Base-by-base conservation (phyloP, 64 coral and sea anemone genomes). In the Montipora sp. region DNA sequence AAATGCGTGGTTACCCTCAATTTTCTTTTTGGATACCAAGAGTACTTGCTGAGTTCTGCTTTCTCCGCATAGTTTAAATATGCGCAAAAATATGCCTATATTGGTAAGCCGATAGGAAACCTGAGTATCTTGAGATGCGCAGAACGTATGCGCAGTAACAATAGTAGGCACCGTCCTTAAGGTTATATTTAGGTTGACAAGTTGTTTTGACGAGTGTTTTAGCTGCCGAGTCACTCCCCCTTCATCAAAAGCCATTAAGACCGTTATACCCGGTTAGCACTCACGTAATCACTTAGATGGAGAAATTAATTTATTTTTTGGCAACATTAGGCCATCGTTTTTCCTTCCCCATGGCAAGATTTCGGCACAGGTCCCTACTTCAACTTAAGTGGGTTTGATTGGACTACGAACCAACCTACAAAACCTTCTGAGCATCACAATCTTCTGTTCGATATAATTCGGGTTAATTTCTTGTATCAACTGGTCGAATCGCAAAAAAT, bases 401-500 rank as follows among this genome's bases (percentile, higher is more conserved):
- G 88, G 88, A 48, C 57, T 2, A 70, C 51, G 8, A 66, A 21
- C 2, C 68, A 72, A n/a, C 55, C 80, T 19, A n/a, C 83, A 55
- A 68, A 51, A 48, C 15, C 27, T 83, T 84, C 72, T 27, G 86
- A 83, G 71, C 79, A 88, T 65, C 66, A 94, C 45, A 53, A 66
- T n/a, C 50, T 94, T 19, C 47, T 84, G 27, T 22, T 23, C 3
- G 92, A 88, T n/a, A 93, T 88, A 43, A 81, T 81, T 46, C 84
- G 88, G 75, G 77, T 89, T 11, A 93, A 83, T 27, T 93, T 93
- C 59, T 43, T 93, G 22, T 73, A 46, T 19, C 81, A 95, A 73
- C 13, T 89, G 20, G 78, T 83, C n/a, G 22, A 81, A 84, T 15
- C 73, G 89, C 15, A 53, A 92, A 23, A 51, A 66, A 43, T 45